Evolutionary conservation across 2,797 vertebrate genomes (phyloP).

Genomic region (Acrocephalus scirpaceus): DNA sequence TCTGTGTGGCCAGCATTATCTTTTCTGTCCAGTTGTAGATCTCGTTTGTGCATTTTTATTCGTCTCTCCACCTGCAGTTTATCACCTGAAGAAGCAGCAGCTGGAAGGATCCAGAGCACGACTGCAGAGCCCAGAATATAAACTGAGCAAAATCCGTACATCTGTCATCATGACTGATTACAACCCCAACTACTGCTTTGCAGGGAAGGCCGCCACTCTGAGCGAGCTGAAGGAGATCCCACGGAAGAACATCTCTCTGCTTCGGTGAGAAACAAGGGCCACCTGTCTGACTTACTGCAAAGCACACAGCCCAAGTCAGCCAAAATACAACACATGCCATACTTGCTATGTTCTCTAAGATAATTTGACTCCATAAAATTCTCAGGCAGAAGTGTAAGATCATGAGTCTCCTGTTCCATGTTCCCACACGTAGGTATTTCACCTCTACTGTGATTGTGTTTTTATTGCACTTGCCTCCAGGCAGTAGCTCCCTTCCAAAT

Average conservation of each 20-base stretch:
- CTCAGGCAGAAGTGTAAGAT: neutral
- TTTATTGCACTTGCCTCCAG: neutral
- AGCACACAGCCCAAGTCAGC: neutral
- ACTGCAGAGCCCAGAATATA: slow-evolving; percentile 88
- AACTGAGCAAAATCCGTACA: slow-evolving; percentile 91
- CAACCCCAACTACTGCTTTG: slow-evolving; percentile 94
- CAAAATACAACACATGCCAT: neutral
- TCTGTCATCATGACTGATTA: slow-evolving; percentile 93
- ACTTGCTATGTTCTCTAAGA: neutral
- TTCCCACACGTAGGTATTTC: neutral
- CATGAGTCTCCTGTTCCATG: neutral
- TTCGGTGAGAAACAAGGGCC: slow-evolving; percentile 77
- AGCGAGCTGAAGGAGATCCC: slow-evolving; percentile 90
- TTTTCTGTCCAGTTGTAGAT: neutral
- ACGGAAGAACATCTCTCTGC: slow-evolving; percentile 89
- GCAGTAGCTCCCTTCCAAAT: neutral
- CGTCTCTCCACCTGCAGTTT: slow-evolving; percentile 75
- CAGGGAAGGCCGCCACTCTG: slow-evolving; percentile 82
- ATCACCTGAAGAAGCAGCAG: slow-evolving; percentile 88
- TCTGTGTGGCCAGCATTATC: neutral
- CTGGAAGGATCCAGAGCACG: slow-evolving; percentile 82
- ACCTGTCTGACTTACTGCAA: neutral
- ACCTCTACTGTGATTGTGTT: neutral
- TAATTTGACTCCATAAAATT: neutral
- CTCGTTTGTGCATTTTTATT: neutral